Percentiles rank a stretch among this genome's conserved stretches.
Conservation (phyloP, 2,797 vertebrate genomes). For the Huso huso region DNA sequence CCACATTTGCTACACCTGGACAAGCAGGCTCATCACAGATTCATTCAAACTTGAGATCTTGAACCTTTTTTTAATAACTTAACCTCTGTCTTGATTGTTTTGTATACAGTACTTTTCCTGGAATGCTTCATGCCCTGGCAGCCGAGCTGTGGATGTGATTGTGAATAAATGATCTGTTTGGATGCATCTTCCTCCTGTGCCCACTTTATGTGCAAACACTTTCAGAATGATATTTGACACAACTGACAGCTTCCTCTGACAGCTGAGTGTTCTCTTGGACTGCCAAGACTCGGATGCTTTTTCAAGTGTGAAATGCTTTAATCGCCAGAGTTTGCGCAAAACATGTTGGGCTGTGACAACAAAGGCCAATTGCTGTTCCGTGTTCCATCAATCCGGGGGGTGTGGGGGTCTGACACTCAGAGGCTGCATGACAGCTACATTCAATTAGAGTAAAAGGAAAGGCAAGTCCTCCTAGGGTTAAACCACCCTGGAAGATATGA, state of each 20-base stretch:
- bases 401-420: not conserved
- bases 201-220: not conserved
- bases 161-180: not conserved
- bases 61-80: too few species aligned
- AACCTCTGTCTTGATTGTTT: too few species aligned
- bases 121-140: not conserved
- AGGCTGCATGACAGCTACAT: conserved; percentile 2
- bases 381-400: not conserved
- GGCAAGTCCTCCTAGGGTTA: not conserved
- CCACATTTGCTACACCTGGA: too few species aligned
- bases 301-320: not conserved
- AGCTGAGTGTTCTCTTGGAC: not conserved
- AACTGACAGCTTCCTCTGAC: not conserved
- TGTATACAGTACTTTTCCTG: too few species aligned
- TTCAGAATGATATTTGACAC: not conserved
- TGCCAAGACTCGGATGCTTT: not conserved
- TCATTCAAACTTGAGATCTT: too few species aligned
- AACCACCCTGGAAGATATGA: not conserved
- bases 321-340: not conserved
- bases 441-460: conserved; percentile 2
- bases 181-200: not conserved
- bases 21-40: too few species aligned
- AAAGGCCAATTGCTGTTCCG: not conserved
- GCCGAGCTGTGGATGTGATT: not conserved
- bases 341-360: not conserved